phyloP scores from a whole-genome alignment of 2,113 vertebrate genomes.

The Pelmatolapia mariae region DNA sequence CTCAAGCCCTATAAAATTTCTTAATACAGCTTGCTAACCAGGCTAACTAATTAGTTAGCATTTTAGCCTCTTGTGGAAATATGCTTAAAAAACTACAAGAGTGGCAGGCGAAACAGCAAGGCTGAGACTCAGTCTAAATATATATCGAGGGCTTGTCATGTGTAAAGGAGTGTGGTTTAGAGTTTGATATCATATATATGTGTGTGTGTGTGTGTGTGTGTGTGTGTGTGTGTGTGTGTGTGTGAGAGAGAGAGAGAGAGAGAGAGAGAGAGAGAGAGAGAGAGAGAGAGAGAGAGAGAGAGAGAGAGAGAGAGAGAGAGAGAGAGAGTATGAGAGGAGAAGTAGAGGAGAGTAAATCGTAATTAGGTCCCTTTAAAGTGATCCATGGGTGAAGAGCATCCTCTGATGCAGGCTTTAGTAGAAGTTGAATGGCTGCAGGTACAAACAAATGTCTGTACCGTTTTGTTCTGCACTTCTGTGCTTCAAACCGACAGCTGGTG shows the following conservation, averaged over 20 bases:
- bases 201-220: background rate
- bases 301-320: too few relatives aligned
- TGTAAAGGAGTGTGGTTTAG: background rate
- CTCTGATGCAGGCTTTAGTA: background rate
- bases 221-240: background rate
- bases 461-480: background rate
- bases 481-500: background rate
- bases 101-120: background rate
- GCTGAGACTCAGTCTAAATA: background rate
- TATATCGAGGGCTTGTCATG: background rate
- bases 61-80: background rate
- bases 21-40: background rate
- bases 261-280: too few relatives aligned
- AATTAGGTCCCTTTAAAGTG: background rate
- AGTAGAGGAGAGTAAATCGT: background rate
- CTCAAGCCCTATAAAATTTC: background rate
- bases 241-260: too few relatives aligned
- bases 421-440: background rate
- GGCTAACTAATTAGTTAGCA: background rate
- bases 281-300: too few relatives aligned
- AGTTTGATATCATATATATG: background rate
- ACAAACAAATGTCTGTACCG: background rate
- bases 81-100: background rate
- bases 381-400: background rate
- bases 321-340: background rate